Evolutionary conservation across 2,888 invertebrate species (phyloP).

Genomic region (Ectemnius lituratus): DNA sequence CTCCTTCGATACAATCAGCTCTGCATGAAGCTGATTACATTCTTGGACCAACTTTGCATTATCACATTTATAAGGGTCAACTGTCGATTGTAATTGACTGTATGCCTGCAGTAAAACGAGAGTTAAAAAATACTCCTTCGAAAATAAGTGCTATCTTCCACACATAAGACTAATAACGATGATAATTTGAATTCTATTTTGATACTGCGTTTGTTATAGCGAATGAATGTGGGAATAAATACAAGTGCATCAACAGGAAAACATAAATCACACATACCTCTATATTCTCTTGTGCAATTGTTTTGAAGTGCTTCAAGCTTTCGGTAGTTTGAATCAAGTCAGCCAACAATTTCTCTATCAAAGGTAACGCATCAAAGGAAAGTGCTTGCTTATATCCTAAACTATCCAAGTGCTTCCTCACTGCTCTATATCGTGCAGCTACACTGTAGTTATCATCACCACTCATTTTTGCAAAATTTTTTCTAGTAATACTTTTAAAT

Average conservation of each 20-base stretch:
- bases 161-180: slow-evolving; percentile 1
- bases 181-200: not conserved
- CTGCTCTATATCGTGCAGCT: slow-evolving; percentile 76
- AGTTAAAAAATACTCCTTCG: slow-evolving; percentile 1
- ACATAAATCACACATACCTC: slow-evolving; percentile 78
- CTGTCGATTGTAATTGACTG: slow-evolving; percentile 84
- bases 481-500: not conserved
- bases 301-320: slow-evolving; percentile 90
- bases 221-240: not conserved
- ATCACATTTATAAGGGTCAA: slow-evolving; percentile 90
- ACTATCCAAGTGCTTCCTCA: slow-evolving; percentile 87
- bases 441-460: slow-evolving; percentile 66
- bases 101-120: slow-evolving; percentile 80
- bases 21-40: slow-evolving; percentile 85
- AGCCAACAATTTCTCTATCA: slow-evolving; percentile 88
- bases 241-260: slow-evolving; percentile 8
- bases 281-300: slow-evolving; percentile 84
- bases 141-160: slow-evolving; percentile 7
- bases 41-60: slow-evolving; percentile 87
- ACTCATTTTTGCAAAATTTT: slow-evolving; percentile 43
- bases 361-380: slow-evolving; percentile 86
- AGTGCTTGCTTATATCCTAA: slow-evolving; percentile 90
- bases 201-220: not conserved
- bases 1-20: slow-evolving; percentile 84
- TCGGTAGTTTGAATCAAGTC: slow-evolving; percentile 94